phyloP scores from a whole-genome alignment of 2,888 invertebrate genomes.

The Perdita meconis region DNA sequence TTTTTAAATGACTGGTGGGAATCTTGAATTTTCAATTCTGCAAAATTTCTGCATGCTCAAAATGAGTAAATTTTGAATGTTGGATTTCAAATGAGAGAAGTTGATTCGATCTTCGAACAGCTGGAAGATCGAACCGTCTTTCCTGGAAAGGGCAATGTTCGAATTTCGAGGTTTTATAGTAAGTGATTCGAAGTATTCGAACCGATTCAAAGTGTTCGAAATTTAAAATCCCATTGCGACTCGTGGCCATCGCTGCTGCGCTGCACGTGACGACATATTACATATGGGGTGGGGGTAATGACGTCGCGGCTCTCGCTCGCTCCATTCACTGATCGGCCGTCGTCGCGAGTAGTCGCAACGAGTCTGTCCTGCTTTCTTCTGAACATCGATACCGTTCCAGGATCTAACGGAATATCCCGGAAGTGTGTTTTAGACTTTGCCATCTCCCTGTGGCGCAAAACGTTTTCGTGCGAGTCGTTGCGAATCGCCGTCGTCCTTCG shows the following conservation, averaged over 20 bases:
- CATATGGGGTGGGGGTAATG: conserved; percentile 54
- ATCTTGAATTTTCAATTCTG: no score
- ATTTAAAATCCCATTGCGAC: no score
- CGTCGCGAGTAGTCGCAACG: conserved; percentile 62
- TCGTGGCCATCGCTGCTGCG: conserved; percentile 30
- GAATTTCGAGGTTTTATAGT: no score
- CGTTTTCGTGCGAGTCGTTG: conserved; percentile 5
- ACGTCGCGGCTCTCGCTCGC: conserved; percentile 73
- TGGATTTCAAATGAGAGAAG: no score
- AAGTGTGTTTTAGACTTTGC: conserved; percentile 47
- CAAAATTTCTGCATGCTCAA: no score
- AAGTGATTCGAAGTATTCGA: no score
- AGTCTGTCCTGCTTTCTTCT: conserved; percentile 47
- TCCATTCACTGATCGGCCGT: conserved; percentile 80
- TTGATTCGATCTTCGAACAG: no score
- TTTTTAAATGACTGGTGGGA: no score
- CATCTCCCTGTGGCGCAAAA: conserved; percentile 11
- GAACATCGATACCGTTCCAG: conserved; percentile 61
- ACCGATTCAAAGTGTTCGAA: no score
- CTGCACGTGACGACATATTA: conserved; percentile 51
- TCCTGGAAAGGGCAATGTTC: no score
- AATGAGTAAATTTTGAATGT: no score
- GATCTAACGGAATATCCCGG: conserved; percentile 65
- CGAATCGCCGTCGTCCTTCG: neutral
- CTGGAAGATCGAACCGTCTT: no score